phyloP scores from a whole-genome alignment of 2,113 vertebrate species.

The Plecturocebus donacophilus region DNA sequence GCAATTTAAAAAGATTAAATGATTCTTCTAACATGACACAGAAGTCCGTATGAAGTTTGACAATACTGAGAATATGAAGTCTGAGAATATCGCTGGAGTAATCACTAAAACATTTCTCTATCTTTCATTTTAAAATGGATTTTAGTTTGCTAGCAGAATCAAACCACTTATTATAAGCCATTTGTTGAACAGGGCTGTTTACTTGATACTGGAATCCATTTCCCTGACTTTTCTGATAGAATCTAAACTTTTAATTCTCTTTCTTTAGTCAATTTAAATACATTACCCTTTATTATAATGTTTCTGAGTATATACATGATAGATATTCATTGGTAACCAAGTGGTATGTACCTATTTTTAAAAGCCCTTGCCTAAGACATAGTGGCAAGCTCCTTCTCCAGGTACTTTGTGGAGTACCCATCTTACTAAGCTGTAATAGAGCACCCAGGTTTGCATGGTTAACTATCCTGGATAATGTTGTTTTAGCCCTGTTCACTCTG shows the following conservation, averaged over 20 bases:
- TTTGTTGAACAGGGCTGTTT: neutral
- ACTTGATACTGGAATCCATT: neutral
- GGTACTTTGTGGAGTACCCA: no score
- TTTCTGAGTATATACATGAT: neutral
- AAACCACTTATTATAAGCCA: neutral
- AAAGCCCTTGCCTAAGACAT: neutral
- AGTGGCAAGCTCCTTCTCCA: neutral
- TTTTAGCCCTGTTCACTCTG: neutral
- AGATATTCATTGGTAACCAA: neutral
- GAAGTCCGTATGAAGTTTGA: constrained; percentile 3
- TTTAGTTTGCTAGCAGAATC: neutral
- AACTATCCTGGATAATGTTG: no score
- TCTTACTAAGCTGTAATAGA: neutral
- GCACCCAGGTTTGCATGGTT: neutral
- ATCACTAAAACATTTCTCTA: neutral
- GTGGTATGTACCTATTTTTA: neutral
- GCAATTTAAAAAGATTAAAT: constrained; percentile 40
- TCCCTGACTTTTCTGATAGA: neutral
- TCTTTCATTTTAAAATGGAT: constrained; percentile 31
- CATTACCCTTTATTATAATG: neutral
- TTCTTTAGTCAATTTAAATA: neutral
- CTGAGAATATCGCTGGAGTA: neutral
- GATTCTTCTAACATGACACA: neutral
- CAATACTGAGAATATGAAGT: neutral
- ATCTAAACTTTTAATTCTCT: neutral